phyloP scores from a whole-genome alignment of 2,113 vertebrate genomes.

The Ascaphus truei region DNA sequence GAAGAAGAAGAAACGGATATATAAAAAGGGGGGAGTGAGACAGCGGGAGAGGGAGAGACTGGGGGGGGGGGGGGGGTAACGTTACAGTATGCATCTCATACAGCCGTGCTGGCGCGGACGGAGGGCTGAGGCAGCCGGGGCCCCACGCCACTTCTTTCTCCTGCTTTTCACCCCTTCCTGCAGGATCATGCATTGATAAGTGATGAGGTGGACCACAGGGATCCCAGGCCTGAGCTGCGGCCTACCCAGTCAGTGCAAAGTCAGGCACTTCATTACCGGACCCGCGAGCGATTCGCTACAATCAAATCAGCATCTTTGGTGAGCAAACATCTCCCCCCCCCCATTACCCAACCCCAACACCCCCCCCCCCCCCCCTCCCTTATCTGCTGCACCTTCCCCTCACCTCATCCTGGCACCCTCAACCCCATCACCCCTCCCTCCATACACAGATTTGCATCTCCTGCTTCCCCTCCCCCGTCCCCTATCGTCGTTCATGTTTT shows the following conservation, averaged over 20 bases:
- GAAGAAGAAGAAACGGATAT: too few relatives aligned
- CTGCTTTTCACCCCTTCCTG: conserved; percentile 87
- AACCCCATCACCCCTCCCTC: conserved; percentile 34
- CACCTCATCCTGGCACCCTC: conserved; percentile 35
- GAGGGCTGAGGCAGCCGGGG: conserved; percentile 71
- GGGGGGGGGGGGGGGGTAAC: conserved; percentile 17
- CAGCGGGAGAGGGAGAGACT: not conserved
- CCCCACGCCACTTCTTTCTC: conserved; percentile 77
- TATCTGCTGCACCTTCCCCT: conserved; percentile 34
- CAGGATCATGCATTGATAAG: conserved; percentile 95
- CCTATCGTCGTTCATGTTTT: conserved; percentile 47
- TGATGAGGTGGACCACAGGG: conserved; percentile 89
- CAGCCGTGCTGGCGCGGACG: conserved; percentile 73
- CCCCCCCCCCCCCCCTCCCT: conserved; percentile 44
- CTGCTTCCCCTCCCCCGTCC: conserved; percentile 38
- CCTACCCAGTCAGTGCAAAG: conserved; percentile 85
- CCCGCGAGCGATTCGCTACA: conserved; percentile 93
- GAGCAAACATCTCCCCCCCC: conserved; percentile 62
- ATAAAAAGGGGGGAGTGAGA: conserved; percentile 23
- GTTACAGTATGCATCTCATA: conserved; percentile 82
- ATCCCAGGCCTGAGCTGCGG: conserved; percentile 83
- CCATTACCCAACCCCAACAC: conserved; percentile 50
- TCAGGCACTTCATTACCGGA: conserved; percentile 91
- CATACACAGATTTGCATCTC: conserved; percentile 30
- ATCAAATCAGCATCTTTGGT: conserved; percentile 98